Base-by-base conservation (phyloP, 2,888 invertebrate species). In the Andrena bicolor region DNA sequence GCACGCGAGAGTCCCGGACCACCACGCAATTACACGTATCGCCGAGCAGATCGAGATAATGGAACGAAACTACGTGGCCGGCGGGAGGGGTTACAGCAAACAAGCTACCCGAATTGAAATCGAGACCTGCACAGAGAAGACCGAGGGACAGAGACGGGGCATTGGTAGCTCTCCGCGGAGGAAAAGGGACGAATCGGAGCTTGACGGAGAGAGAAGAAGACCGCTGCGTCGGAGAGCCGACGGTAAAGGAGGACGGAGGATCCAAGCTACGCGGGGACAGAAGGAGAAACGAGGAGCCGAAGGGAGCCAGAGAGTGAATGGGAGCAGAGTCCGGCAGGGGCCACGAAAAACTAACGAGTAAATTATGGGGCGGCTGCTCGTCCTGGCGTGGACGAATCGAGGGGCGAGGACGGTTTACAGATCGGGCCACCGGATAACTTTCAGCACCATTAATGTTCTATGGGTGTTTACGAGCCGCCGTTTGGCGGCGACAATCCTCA, bases 291-390 rank as follows among this genome's bases (percentile, higher is more conserved):
- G 63, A 66, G 60, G 68, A 32, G 30, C 8, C n/a, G 23, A 28
- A 51, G 51, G 61, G 56, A 20, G 20, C n/a, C n/a, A n/a, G n/a
- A n/a, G 28, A 28, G 60, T 49, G 80, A 79, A 72, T 77, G 66
- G 26, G 53, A 48, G 23, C 30, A 51, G 71, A 61, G 41, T 65
- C 77, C 70, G 65, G n/a, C 60, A 56, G 51, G 79, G 79, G 64
- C 70, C 30, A 70, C 70, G 78, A 72, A 80, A 79, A 87, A 85
- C 90, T 93, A 93, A 93, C 93, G 92, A 93, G 93, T 91, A 93
- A 93, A 93, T 93, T 93, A 93, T 91, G 90, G 93, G 91, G 92
- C 88, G 90, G 91, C 88, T 89, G 90, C 88, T 89, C 86, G 89
- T 66, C 88, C 87, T 84, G 83, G 87, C 90, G 86, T 86, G 86